A percentile compares a stretch with the other conserved stretches of the same genome.
Conservation (phyloP, 2,113 vertebrate genomes). For the Natator depressus region DNA sequence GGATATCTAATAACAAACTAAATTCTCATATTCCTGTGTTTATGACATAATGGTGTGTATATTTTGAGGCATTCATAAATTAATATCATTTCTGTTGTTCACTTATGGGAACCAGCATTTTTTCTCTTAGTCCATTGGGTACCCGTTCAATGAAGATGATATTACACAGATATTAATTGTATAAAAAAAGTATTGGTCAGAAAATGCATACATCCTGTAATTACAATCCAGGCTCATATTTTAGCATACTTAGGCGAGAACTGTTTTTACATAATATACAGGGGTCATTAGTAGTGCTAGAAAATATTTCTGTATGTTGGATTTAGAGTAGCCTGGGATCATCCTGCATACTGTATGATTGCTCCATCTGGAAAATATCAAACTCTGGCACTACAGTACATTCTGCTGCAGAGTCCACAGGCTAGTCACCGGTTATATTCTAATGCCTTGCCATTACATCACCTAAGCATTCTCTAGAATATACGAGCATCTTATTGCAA, state of each 20-base stretch:
- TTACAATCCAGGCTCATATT: neutral
- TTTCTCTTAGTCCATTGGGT: neutral
- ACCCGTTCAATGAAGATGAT: neutral
- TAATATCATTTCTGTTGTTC: neutral
- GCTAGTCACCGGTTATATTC: neutral
- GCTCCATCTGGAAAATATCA: neutral
- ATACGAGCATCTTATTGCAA: neutral
- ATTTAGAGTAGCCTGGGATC: neutral
- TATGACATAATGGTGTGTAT: neutral
- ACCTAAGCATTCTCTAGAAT: neutral
- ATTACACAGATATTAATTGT: neutral
- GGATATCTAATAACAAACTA: neutral
- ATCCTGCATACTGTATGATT: fast-evolving
- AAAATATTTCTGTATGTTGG: fast-evolving
- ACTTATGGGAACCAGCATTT: neutral
- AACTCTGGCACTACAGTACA: fast-evolving
- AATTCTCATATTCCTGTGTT: neutral
- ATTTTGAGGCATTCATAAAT: neutral
- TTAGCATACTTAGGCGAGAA: neutral
- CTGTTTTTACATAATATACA: neutral
- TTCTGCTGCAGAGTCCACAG: neutral
- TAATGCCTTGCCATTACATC: neutral
- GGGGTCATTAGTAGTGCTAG: neutral
- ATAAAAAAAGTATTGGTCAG: neutral
- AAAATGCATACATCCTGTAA: neutral